phyloP scores from a whole-genome alignment of 2,797 vertebrate genomes.

The Catostomus latipinnis region DNA sequence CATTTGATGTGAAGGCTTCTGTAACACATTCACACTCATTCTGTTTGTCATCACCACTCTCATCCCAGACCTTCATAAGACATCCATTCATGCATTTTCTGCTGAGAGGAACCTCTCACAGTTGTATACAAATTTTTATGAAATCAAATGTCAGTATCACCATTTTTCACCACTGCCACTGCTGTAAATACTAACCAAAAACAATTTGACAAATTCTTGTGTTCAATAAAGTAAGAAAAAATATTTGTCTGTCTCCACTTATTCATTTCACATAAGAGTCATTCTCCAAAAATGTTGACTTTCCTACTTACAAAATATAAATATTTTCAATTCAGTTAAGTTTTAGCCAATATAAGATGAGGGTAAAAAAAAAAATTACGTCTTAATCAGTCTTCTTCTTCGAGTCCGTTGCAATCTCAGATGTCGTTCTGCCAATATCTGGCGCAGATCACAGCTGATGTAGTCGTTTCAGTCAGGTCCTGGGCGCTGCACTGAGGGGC shows the following conservation, averaged over 20 bases:
- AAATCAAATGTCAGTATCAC: slow-evolving; percentile 79
- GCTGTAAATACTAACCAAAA: slow-evolving; percentile 94
- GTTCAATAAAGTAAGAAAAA: slow-evolving; percentile 89
- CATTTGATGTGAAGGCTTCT: slow-evolving; percentile 41
- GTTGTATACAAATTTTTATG: slow-evolving; percentile 87
- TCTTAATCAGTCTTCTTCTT: too few relatives aligned
- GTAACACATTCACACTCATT: slow-evolving; percentile 15
- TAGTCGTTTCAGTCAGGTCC: too few relatives aligned
- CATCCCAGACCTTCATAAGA: slow-evolving; percentile 76
- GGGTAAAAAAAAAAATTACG: too few relatives aligned
- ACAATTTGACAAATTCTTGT: slow-evolving; percentile 87
- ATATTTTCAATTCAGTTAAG: too few relatives aligned
- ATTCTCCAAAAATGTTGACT: too few relatives aligned
- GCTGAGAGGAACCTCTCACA: slow-evolving; percentile 82
- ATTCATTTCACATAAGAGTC: slow-evolving; percentile 1
- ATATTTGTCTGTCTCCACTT: slow-evolving; percentile 33
- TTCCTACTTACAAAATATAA: too few relatives aligned
- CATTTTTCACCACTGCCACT: slow-evolving; percentile 84
- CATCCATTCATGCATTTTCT: slow-evolving; percentile 80
- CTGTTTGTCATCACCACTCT: slow-evolving; percentile 70
- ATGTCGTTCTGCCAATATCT: too few relatives aligned
- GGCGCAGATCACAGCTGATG: too few relatives aligned
- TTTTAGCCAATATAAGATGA: too few relatives aligned
- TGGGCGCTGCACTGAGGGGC: too few relatives aligned
- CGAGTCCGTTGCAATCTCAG: too few relatives aligned